phyloP scores from a whole-genome alignment of 2,888 invertebrate species.

The Acleris literana region DNA sequence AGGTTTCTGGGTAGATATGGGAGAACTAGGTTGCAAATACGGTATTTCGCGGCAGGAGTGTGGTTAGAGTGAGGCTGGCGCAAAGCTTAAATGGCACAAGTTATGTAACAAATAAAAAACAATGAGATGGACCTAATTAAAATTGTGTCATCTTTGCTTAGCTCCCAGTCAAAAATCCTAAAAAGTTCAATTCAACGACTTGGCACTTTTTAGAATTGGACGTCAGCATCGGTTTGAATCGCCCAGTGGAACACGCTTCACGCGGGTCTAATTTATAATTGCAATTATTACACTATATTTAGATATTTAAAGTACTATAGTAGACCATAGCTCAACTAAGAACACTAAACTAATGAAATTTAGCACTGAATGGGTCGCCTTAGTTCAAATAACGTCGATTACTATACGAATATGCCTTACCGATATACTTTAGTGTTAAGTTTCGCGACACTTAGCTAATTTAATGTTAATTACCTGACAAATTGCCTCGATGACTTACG shows the following conservation, averaged over 20 bases:
- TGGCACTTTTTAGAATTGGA: neutral
- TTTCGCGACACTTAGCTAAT: conserved; percentile 41
- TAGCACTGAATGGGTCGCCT: conserved; percentile 48
- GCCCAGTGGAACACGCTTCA: neutral
- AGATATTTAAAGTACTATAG: neutral
- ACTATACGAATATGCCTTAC: conserved; percentile 51
- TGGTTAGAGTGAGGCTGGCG: too few relatives aligned
- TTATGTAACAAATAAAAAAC: too few relatives aligned
- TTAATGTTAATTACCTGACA: neutral
- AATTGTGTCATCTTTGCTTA: too few relatives aligned
- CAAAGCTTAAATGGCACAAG: too few relatives aligned
- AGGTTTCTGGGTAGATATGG: too few relatives aligned
- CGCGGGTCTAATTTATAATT: conserved; percentile 1
- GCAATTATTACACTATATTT: neutral
- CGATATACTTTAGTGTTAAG: conserved; percentile 46
- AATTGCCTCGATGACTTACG: conserved; percentile 3
- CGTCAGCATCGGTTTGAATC: neutral
- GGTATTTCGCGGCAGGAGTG: too few relatives aligned
- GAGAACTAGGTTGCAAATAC: too few relatives aligned
- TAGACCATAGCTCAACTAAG: conserved; percentile 40
- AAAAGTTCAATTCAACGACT: too few relatives aligned
- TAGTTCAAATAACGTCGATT: conserved; percentile 53
- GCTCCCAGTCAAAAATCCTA: too few relatives aligned
- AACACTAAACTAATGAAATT: conserved; percentile 40
- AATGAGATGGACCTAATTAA: too few relatives aligned